Percentiles rank a stretch among this genome's conserved stretches.
Evolutionary conservation across 92 coral and sea anemone genomes (phyloP).

Genomic region (Virgularia gustaviana): DNA sequence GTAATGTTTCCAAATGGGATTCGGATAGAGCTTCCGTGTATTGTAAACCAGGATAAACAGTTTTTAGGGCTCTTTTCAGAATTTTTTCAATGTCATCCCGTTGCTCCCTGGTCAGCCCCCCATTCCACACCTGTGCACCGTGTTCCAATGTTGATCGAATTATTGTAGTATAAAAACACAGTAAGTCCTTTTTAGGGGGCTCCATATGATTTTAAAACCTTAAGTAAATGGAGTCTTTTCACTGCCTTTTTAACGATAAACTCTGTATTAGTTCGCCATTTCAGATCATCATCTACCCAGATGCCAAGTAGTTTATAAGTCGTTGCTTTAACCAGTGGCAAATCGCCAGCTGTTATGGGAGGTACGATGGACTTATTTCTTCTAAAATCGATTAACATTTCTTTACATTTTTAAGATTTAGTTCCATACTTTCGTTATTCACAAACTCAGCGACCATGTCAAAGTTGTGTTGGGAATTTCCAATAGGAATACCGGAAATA

Average conservation of each 20-base stretch:
- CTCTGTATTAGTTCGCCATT: conserved; percentile 19
- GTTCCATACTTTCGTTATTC: not conserved
- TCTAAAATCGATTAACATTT: not conserved
- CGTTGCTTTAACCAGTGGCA: not conserved
- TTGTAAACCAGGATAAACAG: not conserved
- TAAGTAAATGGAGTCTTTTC: conserved; percentile 4
- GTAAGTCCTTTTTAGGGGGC: not conserved
- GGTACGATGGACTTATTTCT: not conserved
- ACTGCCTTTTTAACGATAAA: conserved; percentile 3
- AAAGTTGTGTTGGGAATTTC: no score
- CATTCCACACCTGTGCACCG: conserved; percentile 24
- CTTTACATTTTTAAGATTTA: not conserved
- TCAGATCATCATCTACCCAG: conserved; percentile 6
- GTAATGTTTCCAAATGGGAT: not conserved
- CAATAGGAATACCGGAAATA: not conserved
- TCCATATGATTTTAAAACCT: not conserved
- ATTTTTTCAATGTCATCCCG: conserved; percentile 12
- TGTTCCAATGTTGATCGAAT: conserved; percentile 1
- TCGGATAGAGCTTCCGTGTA: conserved; percentile 3
- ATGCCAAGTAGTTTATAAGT: conserved; percentile 13
- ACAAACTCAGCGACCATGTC: no score
- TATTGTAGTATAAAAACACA: not conserved
- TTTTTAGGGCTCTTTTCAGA: conserved; percentile 8
- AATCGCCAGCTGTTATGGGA: not conserved
- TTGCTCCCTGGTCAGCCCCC: conserved; percentile 8